These are phyloP conservation scores for Tragelaphus buxtoni DNA, from an alignment of 2,113 vertebrate genomes.

Conservation along the genomic window DNA sequence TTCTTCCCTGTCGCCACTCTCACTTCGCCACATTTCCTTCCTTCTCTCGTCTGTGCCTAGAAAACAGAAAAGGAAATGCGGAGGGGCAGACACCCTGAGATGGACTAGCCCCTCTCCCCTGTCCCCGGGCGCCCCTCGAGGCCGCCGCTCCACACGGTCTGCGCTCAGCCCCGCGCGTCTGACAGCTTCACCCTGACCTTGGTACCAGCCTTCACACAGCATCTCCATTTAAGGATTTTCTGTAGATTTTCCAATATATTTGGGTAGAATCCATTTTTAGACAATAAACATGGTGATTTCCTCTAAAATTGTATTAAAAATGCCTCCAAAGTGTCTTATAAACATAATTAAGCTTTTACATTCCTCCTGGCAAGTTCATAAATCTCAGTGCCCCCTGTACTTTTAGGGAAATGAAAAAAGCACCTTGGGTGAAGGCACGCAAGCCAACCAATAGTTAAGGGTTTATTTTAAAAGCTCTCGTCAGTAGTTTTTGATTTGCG, in stretches of 20 bases:
- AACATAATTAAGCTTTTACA: neutral
- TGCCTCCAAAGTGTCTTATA: neutral
- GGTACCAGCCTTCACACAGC: neutral
- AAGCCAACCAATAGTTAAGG: neutral
- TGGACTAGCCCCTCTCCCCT: neutral
- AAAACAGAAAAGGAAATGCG: neutral
- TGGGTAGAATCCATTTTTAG: neutral
- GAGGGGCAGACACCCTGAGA: neutral
- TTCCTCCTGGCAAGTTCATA: neutral
- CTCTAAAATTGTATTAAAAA: neutral
- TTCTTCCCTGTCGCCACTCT: accelerated
- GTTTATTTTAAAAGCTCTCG: neutral
- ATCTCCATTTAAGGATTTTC: neutral
- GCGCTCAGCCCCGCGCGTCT: neutral
- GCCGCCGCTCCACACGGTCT: neutral
- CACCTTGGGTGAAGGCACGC: neutral
- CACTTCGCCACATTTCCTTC: neutral
- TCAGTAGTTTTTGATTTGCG: neutral
- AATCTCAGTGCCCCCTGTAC: neutral
- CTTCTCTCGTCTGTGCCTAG: neutral
- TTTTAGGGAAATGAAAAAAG: neutral
- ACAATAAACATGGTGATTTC: neutral
- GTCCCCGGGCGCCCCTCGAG: neutral
- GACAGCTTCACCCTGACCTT: neutral
- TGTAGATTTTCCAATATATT: neutral